Conservation (phyloP, 2,888 invertebrate genomes). For the Apodemia duryi region DNA sequence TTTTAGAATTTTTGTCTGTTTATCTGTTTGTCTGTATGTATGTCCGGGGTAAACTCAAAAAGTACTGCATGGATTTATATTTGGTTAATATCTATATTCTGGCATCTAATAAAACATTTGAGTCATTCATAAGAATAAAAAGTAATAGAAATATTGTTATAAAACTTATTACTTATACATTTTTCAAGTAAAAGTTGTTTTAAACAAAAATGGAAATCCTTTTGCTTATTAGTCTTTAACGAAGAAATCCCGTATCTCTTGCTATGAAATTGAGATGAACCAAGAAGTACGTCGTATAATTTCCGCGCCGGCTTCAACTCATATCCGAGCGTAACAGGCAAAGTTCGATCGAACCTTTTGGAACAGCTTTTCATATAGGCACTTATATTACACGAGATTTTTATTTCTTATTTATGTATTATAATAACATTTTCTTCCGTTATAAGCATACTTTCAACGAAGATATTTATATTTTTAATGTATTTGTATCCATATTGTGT, state of each 20-base stretch:
- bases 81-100: no score
- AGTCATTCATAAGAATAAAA: not conserved
- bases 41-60: no score
- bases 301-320: constrained; percentile 26
- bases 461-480: not conserved
- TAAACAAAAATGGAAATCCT: not conserved
- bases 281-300: constrained; percentile 37
- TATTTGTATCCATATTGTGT: no score
- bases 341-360: constrained; percentile 20
- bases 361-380: constrained; percentile 17
- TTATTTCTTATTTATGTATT: constrained; percentile 18
- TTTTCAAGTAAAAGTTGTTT: not conserved
- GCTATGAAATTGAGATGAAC: constrained; percentile 36
- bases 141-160: no score
- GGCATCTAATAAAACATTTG: no score
- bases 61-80: no score
- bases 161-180: not conserved
- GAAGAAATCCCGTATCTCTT: constrained; percentile 25
- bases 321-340: constrained; percentile 14
- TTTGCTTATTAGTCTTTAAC: constrained; percentile 22
- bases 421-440: constrained; percentile 6
- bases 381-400: constrained; percentile 17
- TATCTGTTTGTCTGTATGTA: no score
- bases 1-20: no score
- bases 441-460: not conserved